Conservation (phyloP, 2,113 vertebrate species). For the Podarcis cretensis region DNA sequence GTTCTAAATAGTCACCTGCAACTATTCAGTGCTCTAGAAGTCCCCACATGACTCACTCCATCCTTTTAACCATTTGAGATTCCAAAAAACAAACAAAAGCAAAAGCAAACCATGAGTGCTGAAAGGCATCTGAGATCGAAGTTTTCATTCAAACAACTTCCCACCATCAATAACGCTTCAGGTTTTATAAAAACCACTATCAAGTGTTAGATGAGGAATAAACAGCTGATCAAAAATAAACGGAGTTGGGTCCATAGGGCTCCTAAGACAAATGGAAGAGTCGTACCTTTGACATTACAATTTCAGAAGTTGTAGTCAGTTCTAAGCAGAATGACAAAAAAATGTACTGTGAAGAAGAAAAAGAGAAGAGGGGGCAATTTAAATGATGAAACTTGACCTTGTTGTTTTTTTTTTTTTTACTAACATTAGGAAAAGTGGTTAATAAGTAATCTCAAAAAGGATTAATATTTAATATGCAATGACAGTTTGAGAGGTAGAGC, state of each 20-base stretch:
- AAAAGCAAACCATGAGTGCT: background rate
- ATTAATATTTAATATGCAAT: background rate
- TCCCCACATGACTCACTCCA: slow-evolving; percentile 21
- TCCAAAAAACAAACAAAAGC: background rate
- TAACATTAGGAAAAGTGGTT: background rate
- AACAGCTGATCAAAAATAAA: background rate
- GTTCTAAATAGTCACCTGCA: slow-evolving; percentile 50
- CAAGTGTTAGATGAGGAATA: background rate
- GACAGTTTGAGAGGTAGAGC: background rate
- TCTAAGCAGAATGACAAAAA: background rate
- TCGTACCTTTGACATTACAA: background rate
- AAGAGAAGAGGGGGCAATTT: background rate
- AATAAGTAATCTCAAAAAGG: background rate
- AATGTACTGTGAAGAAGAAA: background rate
- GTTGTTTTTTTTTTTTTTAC: background rate
- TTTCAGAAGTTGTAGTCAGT: background rate
- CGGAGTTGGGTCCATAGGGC: background rate
- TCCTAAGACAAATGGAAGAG: background rate
- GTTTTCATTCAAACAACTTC: background rate
- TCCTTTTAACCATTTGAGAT: slow-evolving; percentile 28
- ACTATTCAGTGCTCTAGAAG: slow-evolving; percentile 31
- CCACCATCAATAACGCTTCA: background rate
- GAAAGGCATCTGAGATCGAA: background rate
- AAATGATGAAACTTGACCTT: background rate
- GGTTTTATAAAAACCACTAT: background rate